Conservation (phyloP, 2,888 invertebrate species). For the Germaria angustata region DNA sequence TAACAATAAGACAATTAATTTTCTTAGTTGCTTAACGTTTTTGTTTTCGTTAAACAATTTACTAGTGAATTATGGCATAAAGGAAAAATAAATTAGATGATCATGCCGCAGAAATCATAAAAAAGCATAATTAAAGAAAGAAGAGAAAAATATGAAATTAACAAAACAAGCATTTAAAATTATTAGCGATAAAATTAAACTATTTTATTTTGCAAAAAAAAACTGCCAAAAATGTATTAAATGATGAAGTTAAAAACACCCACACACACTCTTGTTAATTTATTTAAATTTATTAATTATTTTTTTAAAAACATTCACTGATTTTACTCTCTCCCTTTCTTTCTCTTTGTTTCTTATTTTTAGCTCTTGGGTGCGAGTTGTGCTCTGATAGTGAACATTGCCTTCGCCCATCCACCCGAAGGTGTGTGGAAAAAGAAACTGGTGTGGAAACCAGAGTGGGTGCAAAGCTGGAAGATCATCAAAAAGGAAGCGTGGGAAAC, state of each 20-base stretch:
- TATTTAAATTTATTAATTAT: background rate
- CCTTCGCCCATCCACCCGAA: constrained; percentile 81
- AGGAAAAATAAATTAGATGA: constrained; percentile 21
- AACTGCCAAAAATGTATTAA: background rate
- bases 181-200: background rate
- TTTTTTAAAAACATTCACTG: background rate
- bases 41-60: background rate
- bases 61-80: constrained; percentile 11
- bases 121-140: constrained; percentile 14
- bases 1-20: background rate
- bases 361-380: constrained; percentile 78
- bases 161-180: background rate
- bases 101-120: constrained; percentile 4
- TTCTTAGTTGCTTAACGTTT: background rate
- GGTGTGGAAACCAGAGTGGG: constrained; percentile 91
- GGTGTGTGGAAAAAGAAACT: constrained; percentile 89
- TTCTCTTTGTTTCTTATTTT: background rate
- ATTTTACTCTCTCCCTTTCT: constrained; percentile 1
- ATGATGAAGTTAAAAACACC: background rate
- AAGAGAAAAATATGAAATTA: background rate
- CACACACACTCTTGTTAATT: too few species aligned
- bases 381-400: constrained; percentile 76
- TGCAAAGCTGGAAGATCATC: constrained; percentile 87
- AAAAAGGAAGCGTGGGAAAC: constrained; percentile 90
- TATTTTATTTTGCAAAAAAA: background rate